Conservation (phyloP, 2,888 invertebrate species). For the Conus canariensis region DNA sequence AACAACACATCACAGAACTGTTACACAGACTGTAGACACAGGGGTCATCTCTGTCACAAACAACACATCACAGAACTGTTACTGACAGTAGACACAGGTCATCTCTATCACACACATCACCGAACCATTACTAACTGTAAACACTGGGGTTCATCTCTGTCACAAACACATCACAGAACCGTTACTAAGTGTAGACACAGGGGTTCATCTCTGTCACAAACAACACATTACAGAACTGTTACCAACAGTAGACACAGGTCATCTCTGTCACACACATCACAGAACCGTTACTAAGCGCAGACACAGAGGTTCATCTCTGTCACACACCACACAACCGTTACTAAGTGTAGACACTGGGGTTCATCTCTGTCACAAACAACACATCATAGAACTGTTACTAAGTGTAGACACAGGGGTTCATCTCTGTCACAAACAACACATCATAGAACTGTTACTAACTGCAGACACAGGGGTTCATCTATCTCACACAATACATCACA, state of each 20-base stretch:
- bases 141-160: not conserved
- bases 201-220: slow-evolving; percentile 15
- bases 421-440: slow-evolving; percentile 62
- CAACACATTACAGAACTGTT: not conserved
- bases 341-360: slow-evolving; percentile 79
- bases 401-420: slow-evolving; percentile 76
- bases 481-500: not conserved
- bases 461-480: not conserved
- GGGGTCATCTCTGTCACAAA: slow-evolving; percentile 76
- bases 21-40: slow-evolving; percentile 76
- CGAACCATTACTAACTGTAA: too few species aligned
- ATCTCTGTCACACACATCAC: not conserved
- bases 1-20: slow-evolving; percentile 12
- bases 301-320: slow-evolving; percentile 79
- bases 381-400: slow-evolving; percentile 6
- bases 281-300: slow-evolving; percentile 76
- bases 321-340: slow-evolving; percentile 11
- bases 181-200: not conserved
- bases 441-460: too few species aligned
- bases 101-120: slow-evolving; percentile 66
- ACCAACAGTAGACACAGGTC: not conserved
- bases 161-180: not conserved
- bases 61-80: slow-evolving; percentile 1
- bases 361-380: slow-evolving; percentile 70
- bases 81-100: slow-evolving; percentile 78